Evolutionary conservation across 2,113 vertebrate genomes (phyloP).

Genomic region (Trachemys scripta): DNA sequence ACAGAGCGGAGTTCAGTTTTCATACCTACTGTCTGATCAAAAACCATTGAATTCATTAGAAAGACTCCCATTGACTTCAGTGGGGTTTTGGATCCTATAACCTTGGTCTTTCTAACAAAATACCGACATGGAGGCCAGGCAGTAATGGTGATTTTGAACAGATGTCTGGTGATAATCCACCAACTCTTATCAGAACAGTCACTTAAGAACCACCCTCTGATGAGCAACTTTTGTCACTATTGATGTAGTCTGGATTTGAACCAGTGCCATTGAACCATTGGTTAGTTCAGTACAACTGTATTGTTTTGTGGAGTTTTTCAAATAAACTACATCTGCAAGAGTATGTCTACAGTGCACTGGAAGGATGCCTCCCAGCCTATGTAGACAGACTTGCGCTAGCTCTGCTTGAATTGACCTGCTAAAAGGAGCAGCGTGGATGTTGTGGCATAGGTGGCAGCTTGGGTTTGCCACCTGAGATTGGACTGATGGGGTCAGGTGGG

Average conservation of each 20-base stretch:
- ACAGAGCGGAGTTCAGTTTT: neutral
- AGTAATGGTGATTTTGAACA: neutral
- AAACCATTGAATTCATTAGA: neutral
- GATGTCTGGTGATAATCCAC: neutral
- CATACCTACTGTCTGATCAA: neutral
- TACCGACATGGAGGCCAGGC: neutral
- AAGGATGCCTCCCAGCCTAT: too few species aligned
- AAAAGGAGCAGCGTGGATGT: neutral
- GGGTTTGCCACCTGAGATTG: neutral
- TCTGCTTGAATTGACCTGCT: too few species aligned
- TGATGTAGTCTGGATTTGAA: constrained; percentile 23
- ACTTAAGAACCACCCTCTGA: neutral
- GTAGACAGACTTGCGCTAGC: neutral
- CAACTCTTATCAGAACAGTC: neutral
- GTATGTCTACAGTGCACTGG: too few species aligned
- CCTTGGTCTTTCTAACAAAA: neutral
- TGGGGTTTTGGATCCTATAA: neutral
- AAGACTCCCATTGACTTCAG: neutral
- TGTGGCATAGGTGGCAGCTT: neutral
- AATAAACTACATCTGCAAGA: neutral
- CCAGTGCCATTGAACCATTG: constrained; percentile 57
- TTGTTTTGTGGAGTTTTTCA: constrained; percentile 61
- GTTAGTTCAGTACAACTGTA: constrained; percentile 49
- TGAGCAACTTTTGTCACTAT: constrained; percentile 30
- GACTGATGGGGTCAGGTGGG: neutral